These are phyloP conservation scores for Muntiacus muntjak DNA, from an alignment of 2,113 vertebrate genomes.

Conservation along the genomic window DNA sequence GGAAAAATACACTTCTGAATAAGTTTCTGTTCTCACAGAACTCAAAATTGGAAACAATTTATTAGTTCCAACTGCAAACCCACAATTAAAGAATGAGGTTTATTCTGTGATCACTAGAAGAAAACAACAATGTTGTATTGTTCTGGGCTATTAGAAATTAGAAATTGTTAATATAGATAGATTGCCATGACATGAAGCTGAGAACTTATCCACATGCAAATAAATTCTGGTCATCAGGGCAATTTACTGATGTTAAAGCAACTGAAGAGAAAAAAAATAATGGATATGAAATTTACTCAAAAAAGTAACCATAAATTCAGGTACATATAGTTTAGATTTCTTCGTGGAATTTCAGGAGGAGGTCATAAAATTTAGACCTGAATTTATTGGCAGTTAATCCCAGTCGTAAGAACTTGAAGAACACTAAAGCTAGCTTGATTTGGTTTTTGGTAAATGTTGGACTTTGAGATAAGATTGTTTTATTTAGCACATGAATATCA, in stretches of 20 bases:
- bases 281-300: not conserved
- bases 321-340: not conserved
- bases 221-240: not conserved
- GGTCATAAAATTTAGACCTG: not conserved
- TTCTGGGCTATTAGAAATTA: conserved; percentile 16
- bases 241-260: conserved; percentile 24
- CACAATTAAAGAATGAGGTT: not conserved
- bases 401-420: not conserved
- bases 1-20: not conserved
- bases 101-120: not conserved
- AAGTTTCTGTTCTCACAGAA: not conserved
- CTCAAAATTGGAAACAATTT: not conserved
- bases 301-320: conserved; percentile 22
- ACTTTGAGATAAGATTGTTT: not conserved
- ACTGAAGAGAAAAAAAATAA: conserved; percentile 11
- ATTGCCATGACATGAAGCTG: conserved; percentile 12
- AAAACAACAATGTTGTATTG: not conserved
- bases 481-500: not conserved
- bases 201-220: conserved; percentile 4
- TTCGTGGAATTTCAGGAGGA: not conserved
- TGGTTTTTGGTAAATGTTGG: not conserved
- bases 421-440: not conserved
- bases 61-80: not conserved
- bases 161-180: conserved; percentile 32
- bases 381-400: conserved; percentile 11